These are phyloP conservation scores for Micromussa lordhowensis DNA, from an alignment of 92 coral and sea anemone genomes.

Conservation along the genomic window DNA sequence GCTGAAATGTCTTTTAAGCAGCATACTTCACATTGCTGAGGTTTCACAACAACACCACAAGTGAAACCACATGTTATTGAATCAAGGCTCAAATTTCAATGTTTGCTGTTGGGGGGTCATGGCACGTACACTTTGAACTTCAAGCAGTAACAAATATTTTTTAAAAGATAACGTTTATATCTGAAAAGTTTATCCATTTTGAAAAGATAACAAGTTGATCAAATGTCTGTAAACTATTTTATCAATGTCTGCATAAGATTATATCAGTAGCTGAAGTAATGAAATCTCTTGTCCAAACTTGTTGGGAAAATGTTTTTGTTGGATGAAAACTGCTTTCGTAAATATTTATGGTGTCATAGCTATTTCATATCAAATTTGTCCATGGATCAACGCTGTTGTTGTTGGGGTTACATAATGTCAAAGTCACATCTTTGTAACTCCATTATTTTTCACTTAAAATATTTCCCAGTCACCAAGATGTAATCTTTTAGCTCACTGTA, in stretches of 20 bases:
- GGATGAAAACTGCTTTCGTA: neutral
- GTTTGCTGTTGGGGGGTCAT: neutral
- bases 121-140: neutral
- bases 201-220: neutral
- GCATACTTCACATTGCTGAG: neutral
- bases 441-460: neutral
- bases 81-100: neutral
- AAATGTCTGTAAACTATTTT: conserved; percentile 14
- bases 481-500: neutral
- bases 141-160: neutral
- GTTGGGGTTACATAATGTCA: neutral
- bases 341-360: neutral
- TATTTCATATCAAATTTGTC: neutral
- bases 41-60: neutral
- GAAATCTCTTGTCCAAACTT: neutral
- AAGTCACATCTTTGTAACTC: neutral
- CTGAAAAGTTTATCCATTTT: conserved; percentile 1
- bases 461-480: neutral
- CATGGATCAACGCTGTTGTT: neutral
- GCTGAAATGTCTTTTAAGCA: neutral
- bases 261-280: neutral
- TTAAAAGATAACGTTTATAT: neutral
- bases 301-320: neutral
- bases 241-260: neutral
- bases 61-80: neutral